Evolutionary conservation across 2,797 vertebrate genomes (phyloP), one percentile per base, ranked within the genome.

Genomic region (Parotocinclus haroldoi): DNA sequence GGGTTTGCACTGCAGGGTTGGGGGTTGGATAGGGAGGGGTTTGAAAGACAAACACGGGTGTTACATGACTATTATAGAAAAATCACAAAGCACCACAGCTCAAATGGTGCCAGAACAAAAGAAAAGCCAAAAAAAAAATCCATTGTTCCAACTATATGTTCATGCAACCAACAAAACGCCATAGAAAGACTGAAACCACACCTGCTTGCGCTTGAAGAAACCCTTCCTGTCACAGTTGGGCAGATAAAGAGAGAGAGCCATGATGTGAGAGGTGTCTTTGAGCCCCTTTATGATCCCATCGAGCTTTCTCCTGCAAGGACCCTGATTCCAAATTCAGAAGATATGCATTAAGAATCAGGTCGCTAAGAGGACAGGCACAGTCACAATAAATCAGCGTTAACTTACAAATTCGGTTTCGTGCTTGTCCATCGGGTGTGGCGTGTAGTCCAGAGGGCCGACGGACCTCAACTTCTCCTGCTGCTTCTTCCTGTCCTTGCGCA

Each of bases 201-300:
- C 96, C 92, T 99, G 96, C 84, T 98, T 99, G 81, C 96, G 94
- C 83, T 99, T 99, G 88, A 97, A 99, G 89, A 98, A 98, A 39
- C 96, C 96, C 80, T 94, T 97, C 70, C 91, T 92, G 89, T 99
- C 96, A 0, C 96, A 99, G 89, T 99, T 99, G 78, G 96, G 96
- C 73, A 99, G 92, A 76, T 98, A 96, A 72, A 99, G 89, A 0
- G 95, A 93, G 37, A 93, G 90, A 60, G 90, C 82, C 72, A 96
- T 92, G 76, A 99, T 89, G 45, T 93, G 89, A 55, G 95, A 94
- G 46, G 93, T 95, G 71, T 94, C 91, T 82, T 98, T 98, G 84
- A 99, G 92, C 71, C 92, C 92, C 83, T 97, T 95, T 83, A 99
- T 91, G 56, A 96, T 93, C 0, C 94, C 93, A 12, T 98, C 96